Evolutionary conservation across 1,140 invertebrate genomes (phyloP).

Genomic region (Pseudomyrmex dendroicus): DNA sequence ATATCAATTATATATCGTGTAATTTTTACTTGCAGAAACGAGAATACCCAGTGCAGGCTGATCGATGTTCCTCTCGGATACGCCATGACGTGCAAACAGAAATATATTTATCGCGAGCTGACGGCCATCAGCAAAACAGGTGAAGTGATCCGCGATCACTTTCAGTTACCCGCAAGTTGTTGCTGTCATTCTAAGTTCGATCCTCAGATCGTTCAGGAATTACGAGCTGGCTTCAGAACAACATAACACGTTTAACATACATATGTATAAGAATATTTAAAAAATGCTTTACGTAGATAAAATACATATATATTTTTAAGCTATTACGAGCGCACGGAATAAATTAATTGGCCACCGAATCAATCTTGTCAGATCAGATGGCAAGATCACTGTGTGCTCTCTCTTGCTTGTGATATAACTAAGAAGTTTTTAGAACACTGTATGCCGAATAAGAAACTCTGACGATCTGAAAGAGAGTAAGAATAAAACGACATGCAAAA

Average conservation of each 20-base stretch:
- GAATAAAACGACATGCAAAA: background rate
- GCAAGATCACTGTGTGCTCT: background rate
- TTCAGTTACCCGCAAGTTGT: constrained; percentile 88
- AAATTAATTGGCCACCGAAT: no score
- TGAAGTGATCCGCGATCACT: constrained; percentile 82
- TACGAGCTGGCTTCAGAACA: background rate
- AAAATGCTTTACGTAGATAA: constrained; percentile 6
- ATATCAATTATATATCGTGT: no score
- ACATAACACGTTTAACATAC: background rate
- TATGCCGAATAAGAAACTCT: constrained; percentile 73
- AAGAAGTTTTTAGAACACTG: constrained; percentile 67
- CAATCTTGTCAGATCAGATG: background rate
- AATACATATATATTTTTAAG: constrained; percentile 1
- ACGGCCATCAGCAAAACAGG: constrained; percentile 84
- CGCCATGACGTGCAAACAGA: constrained; percentile 87
- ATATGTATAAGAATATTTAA: constrained; percentile 2
- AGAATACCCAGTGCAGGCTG: constrained; percentile 83
- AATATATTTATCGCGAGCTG: constrained; percentile 87
- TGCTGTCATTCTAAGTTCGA: constrained; percentile 86
- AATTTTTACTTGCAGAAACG: constrained; percentile 79
- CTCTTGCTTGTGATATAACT: background rate
- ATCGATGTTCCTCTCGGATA: constrained; percentile 84
- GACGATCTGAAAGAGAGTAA: constrained; percentile 64
- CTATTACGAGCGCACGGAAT: no score
- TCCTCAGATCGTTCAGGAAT: no score